Conservation (phyloP, 2,888 invertebrate species). For the Limnephilus rhombicus region DNA sequence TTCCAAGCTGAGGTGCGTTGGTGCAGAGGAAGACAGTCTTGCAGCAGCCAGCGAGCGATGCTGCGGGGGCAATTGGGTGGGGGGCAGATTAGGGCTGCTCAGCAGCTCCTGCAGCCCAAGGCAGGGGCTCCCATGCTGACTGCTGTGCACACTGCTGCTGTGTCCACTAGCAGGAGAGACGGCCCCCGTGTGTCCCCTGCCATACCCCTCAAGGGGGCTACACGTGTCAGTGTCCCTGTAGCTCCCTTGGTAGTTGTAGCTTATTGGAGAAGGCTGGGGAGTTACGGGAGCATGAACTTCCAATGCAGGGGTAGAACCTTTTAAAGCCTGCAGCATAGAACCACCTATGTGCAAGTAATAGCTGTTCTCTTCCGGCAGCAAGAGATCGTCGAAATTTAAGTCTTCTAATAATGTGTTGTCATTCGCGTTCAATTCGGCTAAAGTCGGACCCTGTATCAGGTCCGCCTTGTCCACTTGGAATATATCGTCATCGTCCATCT, state of each 20-base stretch:
- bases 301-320: conserved; percentile 67
- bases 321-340: conserved; percentile 74
- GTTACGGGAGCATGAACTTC: conserved; percentile 70
- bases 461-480: conserved; percentile 91
- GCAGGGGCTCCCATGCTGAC: conserved; percentile 69
- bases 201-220: conserved; percentile 74
- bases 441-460: conserved; percentile 88
- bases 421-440: conserved; percentile 91
- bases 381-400: conserved; percentile 90
- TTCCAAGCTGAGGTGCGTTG: conserved; percentile 89
- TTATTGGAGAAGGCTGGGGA: conserved; percentile 68
- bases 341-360: conserved; percentile 77
- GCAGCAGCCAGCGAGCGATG: conserved; percentile 76
- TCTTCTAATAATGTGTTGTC: conserved; percentile 90
- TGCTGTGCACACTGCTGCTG: conserved; percentile 77
- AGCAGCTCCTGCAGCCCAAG: conserved; percentile 82
- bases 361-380: conserved; percentile 84
- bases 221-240: conserved; percentile 72
- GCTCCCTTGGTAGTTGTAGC: conserved; percentile 36
- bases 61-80: conserved; percentile 74
- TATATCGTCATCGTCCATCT: conserved; percentile 93
- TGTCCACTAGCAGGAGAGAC: conserved; percentile 84
- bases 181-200: conserved; percentile 72
- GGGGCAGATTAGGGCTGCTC: conserved; percentile 76
- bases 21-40: conserved; percentile 91